These are phyloP conservation scores for Urocolius indicus DNA, from an alignment of 2,113 vertebrate species.

Conservation along the genomic window DNA sequence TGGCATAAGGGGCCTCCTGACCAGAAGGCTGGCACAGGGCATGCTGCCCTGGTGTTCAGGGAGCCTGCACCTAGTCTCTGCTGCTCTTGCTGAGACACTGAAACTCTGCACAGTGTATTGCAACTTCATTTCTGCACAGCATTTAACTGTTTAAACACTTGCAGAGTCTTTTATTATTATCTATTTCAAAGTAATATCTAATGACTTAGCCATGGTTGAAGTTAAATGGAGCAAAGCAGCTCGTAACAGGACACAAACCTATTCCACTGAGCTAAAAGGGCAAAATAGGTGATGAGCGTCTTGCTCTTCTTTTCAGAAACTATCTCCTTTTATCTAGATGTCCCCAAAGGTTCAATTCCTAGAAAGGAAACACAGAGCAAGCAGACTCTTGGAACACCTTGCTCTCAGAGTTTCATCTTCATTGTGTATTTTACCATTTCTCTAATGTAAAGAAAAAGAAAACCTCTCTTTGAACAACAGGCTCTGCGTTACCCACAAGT, in stretches of 20 bases:
- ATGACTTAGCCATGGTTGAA: neutral
- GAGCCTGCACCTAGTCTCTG: neutral
- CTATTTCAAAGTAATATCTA: neutral
- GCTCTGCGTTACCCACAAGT: neutral
- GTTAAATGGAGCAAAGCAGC: neutral
- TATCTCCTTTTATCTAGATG: neutral
- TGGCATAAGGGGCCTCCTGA: too few species aligned
- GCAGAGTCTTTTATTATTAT: neutral
- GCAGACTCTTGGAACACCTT: neutral
- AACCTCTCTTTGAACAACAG: neutral
- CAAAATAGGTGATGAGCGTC: neutral
- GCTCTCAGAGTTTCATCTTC: neutral
- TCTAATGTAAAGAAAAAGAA: neutral
- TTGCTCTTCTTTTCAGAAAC: neutral
- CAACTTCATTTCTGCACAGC: neutral
- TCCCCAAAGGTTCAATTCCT: neutral
- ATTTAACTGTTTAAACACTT: neutral
- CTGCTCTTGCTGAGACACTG: neutral
- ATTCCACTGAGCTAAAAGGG: neutral
- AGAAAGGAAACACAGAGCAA: neutral
- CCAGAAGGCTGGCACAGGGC: neutral
- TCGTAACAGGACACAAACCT: neutral
- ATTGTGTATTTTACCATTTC: neutral
- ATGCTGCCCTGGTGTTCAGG: rapidly evolving
- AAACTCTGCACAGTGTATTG: neutral